Conservation (phyloP, 2,888 invertebrate genomes). For the Parnassius mnemosyne region DNA sequence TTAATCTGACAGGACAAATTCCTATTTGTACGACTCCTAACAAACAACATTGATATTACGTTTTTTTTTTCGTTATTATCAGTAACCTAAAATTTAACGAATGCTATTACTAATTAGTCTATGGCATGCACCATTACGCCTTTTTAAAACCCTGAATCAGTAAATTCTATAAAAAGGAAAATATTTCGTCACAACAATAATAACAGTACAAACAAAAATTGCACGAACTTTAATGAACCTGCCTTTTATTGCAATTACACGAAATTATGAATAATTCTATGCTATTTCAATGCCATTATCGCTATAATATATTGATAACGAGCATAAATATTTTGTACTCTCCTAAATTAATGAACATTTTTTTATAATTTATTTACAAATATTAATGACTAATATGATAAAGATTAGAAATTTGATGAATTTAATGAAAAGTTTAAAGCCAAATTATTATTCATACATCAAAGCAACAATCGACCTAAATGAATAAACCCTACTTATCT, state of each 20-base stretch:
- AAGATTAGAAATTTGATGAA: constrained; percentile 43
- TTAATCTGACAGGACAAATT: constrained; percentile 12
- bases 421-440: constrained; percentile 27
- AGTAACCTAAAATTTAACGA: constrained; percentile 25
- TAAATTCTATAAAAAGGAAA: constrained; percentile 42
- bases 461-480: constrained; percentile 58
- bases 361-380: constrained; percentile 34
- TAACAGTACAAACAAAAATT: constrained; percentile 14
- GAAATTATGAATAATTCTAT: constrained; percentile 24
- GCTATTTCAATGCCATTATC: constrained; percentile 44
- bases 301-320: constrained; percentile 49
- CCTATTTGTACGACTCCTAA: constrained; percentile 7
- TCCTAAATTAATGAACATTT: constrained; percentile 71
- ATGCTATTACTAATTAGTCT: constrained; percentile 65
- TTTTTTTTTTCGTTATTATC: constrained; percentile 21
- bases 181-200: constrained; percentile 28
- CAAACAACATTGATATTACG: constrained; percentile 32
- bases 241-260: constrained; percentile 5
- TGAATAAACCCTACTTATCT: constrained; percentile 7
- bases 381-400: constrained; percentile 44
- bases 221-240: constrained; percentile 24
- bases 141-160: constrained; percentile 59
- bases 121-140: constrained; percentile 69
- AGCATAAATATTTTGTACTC: constrained; percentile 76
- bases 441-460: constrained; percentile 43